Conservation (phyloP, 2,888 invertebrate species). For the Campaea margaritaria region DNA sequence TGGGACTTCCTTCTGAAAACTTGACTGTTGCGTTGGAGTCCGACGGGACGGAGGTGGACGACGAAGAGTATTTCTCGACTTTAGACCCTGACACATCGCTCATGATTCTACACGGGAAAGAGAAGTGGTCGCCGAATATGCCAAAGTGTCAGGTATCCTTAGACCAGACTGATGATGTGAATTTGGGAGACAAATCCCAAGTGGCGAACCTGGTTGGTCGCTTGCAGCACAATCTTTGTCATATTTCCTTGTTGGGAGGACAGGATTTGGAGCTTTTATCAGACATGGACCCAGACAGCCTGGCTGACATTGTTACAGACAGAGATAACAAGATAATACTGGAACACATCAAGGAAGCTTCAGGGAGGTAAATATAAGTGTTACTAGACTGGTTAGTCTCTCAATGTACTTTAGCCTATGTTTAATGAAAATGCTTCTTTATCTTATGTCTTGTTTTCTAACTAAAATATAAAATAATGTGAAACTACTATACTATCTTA, state of each 20-base stretch:
- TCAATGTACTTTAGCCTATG: background rate
- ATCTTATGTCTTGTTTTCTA: too few species aligned
- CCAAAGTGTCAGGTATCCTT: constrained; percentile 87
- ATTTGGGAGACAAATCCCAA: constrained; percentile 83
- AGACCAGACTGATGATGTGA: constrained; percentile 85
- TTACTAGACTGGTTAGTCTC: constrained; percentile 4
- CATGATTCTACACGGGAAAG: constrained; percentile 91
- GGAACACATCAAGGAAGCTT: constrained; percentile 93
- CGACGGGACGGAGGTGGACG: constrained; percentile 98
- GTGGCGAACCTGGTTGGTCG: constrained; percentile 91
- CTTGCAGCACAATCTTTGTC: constrained; percentile 92
- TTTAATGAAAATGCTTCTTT: too few species aligned
- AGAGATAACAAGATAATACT: constrained; percentile 90
- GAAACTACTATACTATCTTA: too few species aligned
- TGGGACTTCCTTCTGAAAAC: constrained; percentile 86
- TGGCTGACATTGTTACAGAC: constrained; percentile 92
- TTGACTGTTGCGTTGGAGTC: constrained; percentile 94
- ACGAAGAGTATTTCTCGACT: constrained; percentile 97
- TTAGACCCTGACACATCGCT: constrained; percentile 94
- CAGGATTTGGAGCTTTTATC: constrained; percentile 93
- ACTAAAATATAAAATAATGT: too few species aligned
- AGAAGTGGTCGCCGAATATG: constrained; percentile 90
- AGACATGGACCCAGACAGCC: constrained; percentile 95
- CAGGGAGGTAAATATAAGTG: constrained; percentile 86
- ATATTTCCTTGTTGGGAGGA: constrained; percentile 93